Base-by-base conservation (phyloP, 1,140 invertebrate genomes). In the Druon quercuslanigerum region DNA sequence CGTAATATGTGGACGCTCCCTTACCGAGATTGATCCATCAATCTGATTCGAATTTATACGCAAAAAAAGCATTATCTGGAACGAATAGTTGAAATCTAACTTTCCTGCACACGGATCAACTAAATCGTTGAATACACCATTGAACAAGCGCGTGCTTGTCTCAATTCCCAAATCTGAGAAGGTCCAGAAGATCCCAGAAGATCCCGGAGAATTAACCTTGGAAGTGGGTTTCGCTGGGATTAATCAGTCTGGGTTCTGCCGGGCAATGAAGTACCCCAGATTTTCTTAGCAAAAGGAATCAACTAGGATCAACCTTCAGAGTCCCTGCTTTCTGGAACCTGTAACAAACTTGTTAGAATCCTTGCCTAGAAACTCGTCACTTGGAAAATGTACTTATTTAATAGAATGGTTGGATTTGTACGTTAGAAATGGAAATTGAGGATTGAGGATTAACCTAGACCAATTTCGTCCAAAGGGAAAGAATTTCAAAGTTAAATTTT, bases 171-270 rank as follows among this genome's bases (percentile, higher is more conserved):
- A 81, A 83, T 83, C 79, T 79, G 72, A 51, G 57, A 72, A 50
- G 78, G 77, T 79, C 74, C 70, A 73, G 60, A 74, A 51, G 77
- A 84, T 83, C 79, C 78, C 74, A 51, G 57, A 72, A 50, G 78
- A 79, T 79, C 74, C 70, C 74, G 60, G 76, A 51, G 77, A 84
- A 82, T 84, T 81, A 82, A 75, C 79, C 81, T 79, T 71, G 72
- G 79, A 73, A 74, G 77, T 78, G 74, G 78, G 77, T 76, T 76
- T 75, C 50, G 78, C 71, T 75, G 72, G 79, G 81, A 82, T 83
- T 82, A 84, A 82, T 84, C 77, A 82, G 80, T 79, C 81, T 80
- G 76, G 74, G 79, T 84, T 80, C 81, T 79, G 75, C 78, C 80
- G 81, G 80, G 77, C 76, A 84, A 81, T 78, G 81, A 82, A 72